Conservation (phyloP, 2,797 vertebrate species). For the Xiphorhynchus erythropygius region DNA sequence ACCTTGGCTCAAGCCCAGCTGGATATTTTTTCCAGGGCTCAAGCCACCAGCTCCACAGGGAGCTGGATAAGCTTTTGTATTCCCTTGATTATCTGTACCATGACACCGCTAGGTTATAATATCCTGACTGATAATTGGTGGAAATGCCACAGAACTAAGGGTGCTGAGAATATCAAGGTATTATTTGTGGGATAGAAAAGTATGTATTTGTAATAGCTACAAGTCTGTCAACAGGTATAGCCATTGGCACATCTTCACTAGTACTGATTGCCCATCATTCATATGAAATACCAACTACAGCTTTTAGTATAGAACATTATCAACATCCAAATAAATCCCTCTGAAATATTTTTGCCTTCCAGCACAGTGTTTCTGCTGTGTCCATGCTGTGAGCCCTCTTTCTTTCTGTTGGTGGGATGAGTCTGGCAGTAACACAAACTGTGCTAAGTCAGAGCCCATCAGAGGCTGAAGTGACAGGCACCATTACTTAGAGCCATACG, state of each 20-base stretch:
- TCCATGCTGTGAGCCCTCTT: background rate
- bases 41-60: background rate
- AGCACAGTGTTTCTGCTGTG: background rate
- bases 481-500: background rate
- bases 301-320: background rate
- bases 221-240: background rate
- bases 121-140: background rate
- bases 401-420: accelerated
- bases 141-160: background rate
- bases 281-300: background rate
- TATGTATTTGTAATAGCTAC: accelerated
- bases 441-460: background rate
- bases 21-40: background rate
- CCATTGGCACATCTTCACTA: background rate
- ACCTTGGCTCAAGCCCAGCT: background rate
- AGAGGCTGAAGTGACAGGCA: background rate
- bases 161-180: background rate
- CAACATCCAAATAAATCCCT: background rate
- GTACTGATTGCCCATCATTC: background rate
- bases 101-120: background rate
- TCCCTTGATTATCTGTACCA: background rate
- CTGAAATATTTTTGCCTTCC: background rate
- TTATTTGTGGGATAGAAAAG: background rate
- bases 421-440: background rate
- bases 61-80: background rate